Evolutionary conservation across 2,797 vertebrate genomes (phyloP), one percentile per base, ranked within the genome.

Genomic region (Mus minutoides): DNA sequence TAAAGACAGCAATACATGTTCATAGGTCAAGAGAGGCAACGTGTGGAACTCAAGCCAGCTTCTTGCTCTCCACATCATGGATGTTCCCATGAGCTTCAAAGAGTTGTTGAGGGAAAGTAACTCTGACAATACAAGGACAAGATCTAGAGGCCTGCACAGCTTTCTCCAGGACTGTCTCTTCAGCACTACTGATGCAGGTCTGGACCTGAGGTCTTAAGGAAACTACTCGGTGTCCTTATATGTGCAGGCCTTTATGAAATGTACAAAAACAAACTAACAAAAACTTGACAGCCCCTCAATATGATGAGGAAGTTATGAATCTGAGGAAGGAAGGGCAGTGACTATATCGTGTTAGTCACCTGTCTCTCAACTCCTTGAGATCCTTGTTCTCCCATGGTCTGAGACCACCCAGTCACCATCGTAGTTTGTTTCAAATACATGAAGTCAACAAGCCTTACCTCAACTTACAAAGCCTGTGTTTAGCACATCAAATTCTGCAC

Each of bases 391-490:
- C 40, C 67, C 82, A 92, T 29, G 13, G 92, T 54, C 40, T 58
- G 92, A 73, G n/a, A n/a, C 29, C 29, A 14, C 56, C 90, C 69
- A 21, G n/a, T 93, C 49, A 93, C 56, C 62, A 52, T 93, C 31
- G 52, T 75, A 91, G 85, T 92, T 94, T 89, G 43, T 29, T 84
- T 91, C 69, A 79, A 90, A 60, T 83, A 88, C 77, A 54, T 85
- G 86, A 95, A 22, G 71, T 13, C 78, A 92, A 62, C 3, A 34
- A 86, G 22, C 6, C 64, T 85, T 84, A 67, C 31, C 56, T 90
- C 46, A 46, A 90, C 31, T 77, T 93, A 85, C 6, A 92, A 91
- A 94, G 82, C 9, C 43, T 77, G 14, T 21, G n/a, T 7, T 37
- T 43, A 52, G 46, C 52, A 77, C 76, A 91, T 69, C 92, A 86